phyloP scores from a whole-genome alignment of 1,140 invertebrate species.

The Bombus huntii region DNA sequence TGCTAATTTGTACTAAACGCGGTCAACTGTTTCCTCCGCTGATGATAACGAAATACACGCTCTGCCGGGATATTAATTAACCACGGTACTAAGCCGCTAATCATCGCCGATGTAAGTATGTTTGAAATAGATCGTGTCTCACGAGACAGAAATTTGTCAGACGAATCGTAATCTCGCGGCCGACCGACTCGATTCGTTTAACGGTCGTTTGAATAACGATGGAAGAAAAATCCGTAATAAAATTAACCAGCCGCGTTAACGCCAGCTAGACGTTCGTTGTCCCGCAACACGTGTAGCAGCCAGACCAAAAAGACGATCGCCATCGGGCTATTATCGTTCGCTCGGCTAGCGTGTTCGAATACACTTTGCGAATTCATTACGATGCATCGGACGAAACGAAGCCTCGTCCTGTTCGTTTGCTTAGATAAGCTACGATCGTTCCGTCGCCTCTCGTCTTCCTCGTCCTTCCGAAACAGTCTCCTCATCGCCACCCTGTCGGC shows the following conservation, averaged over 20 bases:
- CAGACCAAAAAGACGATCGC: conserved; percentile 27
- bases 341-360: conserved; percentile 70
- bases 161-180: neutral
- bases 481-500: conserved; percentile 13
- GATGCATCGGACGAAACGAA: conserved; percentile 75
- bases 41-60: conserved; percentile 21
- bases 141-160: conserved; percentile 22
- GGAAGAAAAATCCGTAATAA: neutral
- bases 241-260: conserved; percentile 6
- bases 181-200: neutral
- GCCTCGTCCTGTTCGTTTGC: conserved; percentile 75
- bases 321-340: conserved; percentile 41
- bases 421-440: conserved; percentile 75
- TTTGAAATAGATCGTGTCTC: neutral
- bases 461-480: conserved; percentile 32
- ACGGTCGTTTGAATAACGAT: no score
- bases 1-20: conserved; percentile 6
- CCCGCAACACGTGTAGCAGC: conserved; percentile 39
- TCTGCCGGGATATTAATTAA: neutral
- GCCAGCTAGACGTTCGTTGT: conserved; percentile 6
- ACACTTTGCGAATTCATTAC: conserved; percentile 74
- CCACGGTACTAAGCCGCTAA: no score
- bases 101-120: neutral
- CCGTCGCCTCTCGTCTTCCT: conserved; percentile 39
- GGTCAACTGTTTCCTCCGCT: neutral